A percentile compares a stretch with the other conserved stretches of the same genome.
phyloP scores from a whole-genome alignment of 2,888 invertebrate species.

The Eubasilissa splendida region DNA sequence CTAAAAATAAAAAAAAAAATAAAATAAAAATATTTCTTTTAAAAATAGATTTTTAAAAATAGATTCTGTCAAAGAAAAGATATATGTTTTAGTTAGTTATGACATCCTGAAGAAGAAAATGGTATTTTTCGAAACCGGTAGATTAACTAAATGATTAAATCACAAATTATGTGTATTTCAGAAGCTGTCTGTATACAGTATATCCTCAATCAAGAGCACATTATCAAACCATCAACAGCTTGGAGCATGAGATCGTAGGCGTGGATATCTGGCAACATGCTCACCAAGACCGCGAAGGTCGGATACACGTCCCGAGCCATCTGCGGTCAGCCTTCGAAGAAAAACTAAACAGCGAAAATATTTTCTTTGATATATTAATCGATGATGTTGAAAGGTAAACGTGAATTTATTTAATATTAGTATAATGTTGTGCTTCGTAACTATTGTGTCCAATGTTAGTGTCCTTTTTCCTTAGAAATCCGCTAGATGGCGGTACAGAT shows the following conservation, averaged over 20 bases:
- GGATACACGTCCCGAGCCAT: conserved; percentile 67
- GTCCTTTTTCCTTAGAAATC: too few relatives aligned
- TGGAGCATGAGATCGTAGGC: conserved; percentile 60
- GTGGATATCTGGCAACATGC: conserved; percentile 64
- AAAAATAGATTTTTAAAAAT: too few relatives aligned
- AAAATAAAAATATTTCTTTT: too few relatives aligned
- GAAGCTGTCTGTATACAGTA: conserved; percentile 66
- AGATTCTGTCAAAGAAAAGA: too few relatives aligned
- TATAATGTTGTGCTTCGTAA: too few relatives aligned
- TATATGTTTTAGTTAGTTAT: too few relatives aligned
- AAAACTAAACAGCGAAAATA: conserved; percentile 62
- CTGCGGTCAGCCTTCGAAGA: conserved; percentile 63
- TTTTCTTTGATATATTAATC: conserved; percentile 66
- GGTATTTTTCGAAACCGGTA: too few relatives aligned
- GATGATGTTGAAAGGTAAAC: conserved; percentile 70
- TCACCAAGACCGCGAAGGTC: conserved; percentile 64
- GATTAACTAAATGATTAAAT: neutral
- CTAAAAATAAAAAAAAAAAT: too few relatives aligned
- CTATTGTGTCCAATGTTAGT: too few relatives aligned
- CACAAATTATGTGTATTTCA: conserved; percentile 50
- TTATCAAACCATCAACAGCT: conserved; percentile 61
- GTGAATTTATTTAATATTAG: neutral
- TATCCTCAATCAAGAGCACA: conserved; percentile 62
- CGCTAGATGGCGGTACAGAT: too few relatives aligned
- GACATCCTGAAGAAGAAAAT: too few relatives aligned